Evolutionary conservation across 2,888 invertebrate genomes (phyloP), one percentile per base, ranked within the genome.

Genomic region (Athalia circularis): DNA sequence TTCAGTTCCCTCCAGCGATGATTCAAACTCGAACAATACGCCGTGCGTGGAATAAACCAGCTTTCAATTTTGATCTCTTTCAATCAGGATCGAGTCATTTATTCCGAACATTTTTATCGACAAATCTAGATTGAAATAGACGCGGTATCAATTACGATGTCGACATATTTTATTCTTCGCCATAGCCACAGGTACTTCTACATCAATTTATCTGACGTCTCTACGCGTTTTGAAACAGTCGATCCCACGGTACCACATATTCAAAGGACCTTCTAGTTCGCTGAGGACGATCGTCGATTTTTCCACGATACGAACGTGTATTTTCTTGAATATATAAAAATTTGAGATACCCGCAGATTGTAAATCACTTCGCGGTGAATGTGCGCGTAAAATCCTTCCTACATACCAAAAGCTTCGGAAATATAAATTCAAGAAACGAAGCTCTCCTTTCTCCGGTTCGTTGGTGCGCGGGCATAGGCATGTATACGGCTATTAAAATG

Each of bases 131-230:
- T 78, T 78, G 78, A 78, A 78, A 78, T 50, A 72, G 64, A 70
- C 78, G 72, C 57, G 78, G 78, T 78, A 78, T 78, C 78, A 78
- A 78, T 78, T 78, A 78, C 78, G 65, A 67, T 70, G 78, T 78
- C 78, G 78, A 78, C 78, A 78, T 52, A 62, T 29, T 1, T 29
- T 29, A 29, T 29, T 29, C 29, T 29, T 29, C 29, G 29, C 29
- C 29, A 29, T 29, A 29, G 57, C 57, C 59, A 54, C 5, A 54
- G 54, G 54, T 54, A 72, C 47, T 9, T 52, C 7, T 3, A 52
- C 11, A 52, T 52, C 7, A 1, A 52, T 52, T 9, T 52, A 52
- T 52, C 7, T 52, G 11, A 52, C 11, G 3, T 52, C 11, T 52
- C n/a, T 59, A 6, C 47, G 47, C 15, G 57, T 68, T 54, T 68